Base-by-base conservation (phyloP, 2,888 invertebrate species). In the Eupithecia centaureata region DNA sequence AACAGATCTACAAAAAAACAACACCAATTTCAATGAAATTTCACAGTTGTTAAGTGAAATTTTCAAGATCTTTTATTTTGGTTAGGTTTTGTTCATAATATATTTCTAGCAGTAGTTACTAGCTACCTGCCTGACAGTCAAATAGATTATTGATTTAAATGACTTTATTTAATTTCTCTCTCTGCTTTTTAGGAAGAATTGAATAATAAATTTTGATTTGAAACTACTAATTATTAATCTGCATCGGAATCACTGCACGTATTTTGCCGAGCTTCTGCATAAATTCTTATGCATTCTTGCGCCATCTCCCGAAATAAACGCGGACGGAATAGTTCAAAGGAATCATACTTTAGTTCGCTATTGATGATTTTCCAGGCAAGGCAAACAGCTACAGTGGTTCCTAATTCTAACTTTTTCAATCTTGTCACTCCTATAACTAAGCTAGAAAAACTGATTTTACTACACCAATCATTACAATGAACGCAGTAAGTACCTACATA, bases 301-400 rank as follows among this genome's bases (percentile, higher is more conserved):
- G 42, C 61, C 61, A 61, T 22, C 13, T 42, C 61, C 61, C 42
- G 22, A 61, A 61, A 61, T 61, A 61, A 47, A 61, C 30, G 18
- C 30, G 54, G 13, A 38, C 33, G 33, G 27, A 52, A 47, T 22
- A 12, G 47, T 47, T 47, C 22, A 22, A 47, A 4, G 22, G 47
- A 42, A 22, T 47, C 22, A 12, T 22, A 47, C 18, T 10, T 22
- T 22, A 2, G 47, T 47, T 42, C 42, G 7, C 18, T 2, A 42
- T 42, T 42, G 18, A 42, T 18, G 42, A n/a, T 42, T 18, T 42
- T 18, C 18, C 18, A 42, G n/a, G 8, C 18, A 18, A 35, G n/a
- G n/a, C n/a, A n/a, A n/a, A n/a, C n/a, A n/a, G n/a, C n/a, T n/a
- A n/a, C n/a, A n/a, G 8, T 38, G 18, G 18, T 3, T 10, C 18